These are phyloP conservation scores for Enteromius treurensis DNA, from an alignment of 2,797 vertebrate species.

Conservation along the genomic window DNA sequence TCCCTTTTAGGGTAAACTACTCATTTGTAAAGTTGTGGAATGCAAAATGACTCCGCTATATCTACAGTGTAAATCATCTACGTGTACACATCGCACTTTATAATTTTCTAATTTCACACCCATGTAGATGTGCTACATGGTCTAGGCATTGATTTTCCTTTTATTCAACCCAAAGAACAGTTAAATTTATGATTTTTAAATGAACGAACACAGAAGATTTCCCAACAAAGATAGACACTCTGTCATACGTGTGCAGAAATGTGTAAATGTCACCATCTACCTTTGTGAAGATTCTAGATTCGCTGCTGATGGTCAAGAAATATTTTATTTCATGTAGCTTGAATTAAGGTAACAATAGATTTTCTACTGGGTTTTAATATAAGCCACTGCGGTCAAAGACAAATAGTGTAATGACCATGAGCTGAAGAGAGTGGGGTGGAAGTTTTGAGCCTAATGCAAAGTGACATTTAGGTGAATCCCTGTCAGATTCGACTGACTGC, in stretches of 20 bases:
- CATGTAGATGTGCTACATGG: background rate
- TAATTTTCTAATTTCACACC: background rate
- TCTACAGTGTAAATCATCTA: background rate
- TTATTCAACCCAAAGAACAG: background rate
- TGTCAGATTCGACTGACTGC: conserved; percentile 28
- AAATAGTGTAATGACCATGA: background rate
- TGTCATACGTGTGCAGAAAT: background rate
- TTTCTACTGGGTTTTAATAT: background rate
- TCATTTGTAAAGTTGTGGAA: background rate
- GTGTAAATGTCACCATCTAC: background rate
- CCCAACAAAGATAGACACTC: background rate
- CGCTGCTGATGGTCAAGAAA: background rate
- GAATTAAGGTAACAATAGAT: background rate
- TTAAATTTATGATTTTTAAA: background rate
- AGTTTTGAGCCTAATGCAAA: conserved; percentile 25
- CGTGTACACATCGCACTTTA: background rate
- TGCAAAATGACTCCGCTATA: background rate
- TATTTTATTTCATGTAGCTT: background rate
- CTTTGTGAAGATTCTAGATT: background rate
- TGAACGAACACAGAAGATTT: background rate
- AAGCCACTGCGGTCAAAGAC: background rate
- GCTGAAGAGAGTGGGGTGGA: background rate
- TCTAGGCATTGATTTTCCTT: conserved; percentile 1
- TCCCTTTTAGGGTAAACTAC: background rate
- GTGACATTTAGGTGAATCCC: conserved; percentile 41